Evolutionary conservation across 2,888 invertebrate species (phyloP).

Genomic region (Mesoligia furuncula): DNA sequence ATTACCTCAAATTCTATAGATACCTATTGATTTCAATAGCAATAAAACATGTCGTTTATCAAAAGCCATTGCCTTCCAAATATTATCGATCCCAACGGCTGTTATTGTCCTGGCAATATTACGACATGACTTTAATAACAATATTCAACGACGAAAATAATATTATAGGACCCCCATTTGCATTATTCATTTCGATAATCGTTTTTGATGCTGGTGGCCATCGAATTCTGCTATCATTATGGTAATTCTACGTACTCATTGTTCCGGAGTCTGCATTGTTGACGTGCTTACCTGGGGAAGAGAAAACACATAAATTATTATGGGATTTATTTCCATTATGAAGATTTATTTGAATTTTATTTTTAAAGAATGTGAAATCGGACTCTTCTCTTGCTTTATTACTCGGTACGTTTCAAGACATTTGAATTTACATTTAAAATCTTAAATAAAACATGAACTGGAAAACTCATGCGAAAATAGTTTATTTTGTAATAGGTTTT

Average conservation of each 20-base stretch:
- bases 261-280: constrained; percentile 39
- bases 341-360: background rate
- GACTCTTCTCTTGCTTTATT: background rate
- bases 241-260: constrained; percentile 59
- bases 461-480: background rate
- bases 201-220: constrained; percentile 44
- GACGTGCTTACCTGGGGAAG: constrained; percentile 64
- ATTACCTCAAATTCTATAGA: background rate
- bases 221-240: constrained; percentile 39
- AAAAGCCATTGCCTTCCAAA: constrained; percentile 14
- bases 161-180: constrained; percentile 30
- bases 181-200: constrained; percentile 64
- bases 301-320: constrained; percentile 43
- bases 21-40: constrained; percentile 22
- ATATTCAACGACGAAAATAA: constrained; percentile 27
- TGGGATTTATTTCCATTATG: background rate
- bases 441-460: background rate
- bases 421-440: background rate
- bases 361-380: background rate
- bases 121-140: constrained; percentile 39
- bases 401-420: background rate
- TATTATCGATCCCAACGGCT: constrained; percentile 5
- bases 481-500: background rate
- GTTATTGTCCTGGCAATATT: constrained; percentile 21
- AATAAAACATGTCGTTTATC: constrained; percentile 2